phyloP scores from a whole-genome alignment of 2,113 vertebrate species.

The Amblyornis subalaris region DNA sequence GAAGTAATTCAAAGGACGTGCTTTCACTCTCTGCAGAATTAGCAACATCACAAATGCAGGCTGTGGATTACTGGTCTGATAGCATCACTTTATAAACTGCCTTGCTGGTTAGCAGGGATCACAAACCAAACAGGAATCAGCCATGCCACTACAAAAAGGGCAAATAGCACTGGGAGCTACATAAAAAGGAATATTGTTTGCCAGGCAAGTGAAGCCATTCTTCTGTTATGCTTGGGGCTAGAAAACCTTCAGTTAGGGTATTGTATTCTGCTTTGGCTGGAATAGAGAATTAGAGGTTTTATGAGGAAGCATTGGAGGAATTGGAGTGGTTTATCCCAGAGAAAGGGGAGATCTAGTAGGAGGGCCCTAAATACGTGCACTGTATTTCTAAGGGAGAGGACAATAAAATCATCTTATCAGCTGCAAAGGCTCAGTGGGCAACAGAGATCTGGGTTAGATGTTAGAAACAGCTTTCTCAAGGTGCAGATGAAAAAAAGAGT shows the following conservation, averaged over 20 bases:
- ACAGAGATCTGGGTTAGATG: neutral
- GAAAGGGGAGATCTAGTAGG: neutral
- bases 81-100: neutral
- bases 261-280: neutral
- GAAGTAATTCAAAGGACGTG: neutral
- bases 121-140: neutral
- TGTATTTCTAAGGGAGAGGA: neutral
- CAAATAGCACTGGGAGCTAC: neutral
- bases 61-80: neutral
- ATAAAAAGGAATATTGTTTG: neutral
- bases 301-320: neutral
- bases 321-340: neutral
- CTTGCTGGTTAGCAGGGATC: neutral
- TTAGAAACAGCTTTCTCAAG: neutral
- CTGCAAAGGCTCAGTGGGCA: neutral
- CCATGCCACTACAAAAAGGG: neutral
- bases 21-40: neutral
- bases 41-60: neutral
- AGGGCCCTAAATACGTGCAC: neutral
- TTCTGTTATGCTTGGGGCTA: neutral
- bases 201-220: neutral
- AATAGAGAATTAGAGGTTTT: neutral
- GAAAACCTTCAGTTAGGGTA: neutral
- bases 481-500: neutral
- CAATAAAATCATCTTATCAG: neutral